phyloP scores from a whole-genome alignment of 2,113 vertebrate species.

The Clarias gariepinus region DNA sequence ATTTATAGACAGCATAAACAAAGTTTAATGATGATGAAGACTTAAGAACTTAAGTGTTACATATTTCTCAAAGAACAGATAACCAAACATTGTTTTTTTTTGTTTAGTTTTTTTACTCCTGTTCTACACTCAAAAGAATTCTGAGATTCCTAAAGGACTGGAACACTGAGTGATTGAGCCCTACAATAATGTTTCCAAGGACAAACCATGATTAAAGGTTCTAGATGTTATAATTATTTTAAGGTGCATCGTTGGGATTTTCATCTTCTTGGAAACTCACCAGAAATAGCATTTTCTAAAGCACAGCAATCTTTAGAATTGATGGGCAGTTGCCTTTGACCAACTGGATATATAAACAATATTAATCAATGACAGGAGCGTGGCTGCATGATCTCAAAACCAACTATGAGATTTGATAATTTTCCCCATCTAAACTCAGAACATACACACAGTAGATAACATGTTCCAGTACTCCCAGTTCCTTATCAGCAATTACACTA shows the following conservation, averaged over 20 bases:
- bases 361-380: background rate
- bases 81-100: background rate
- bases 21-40: background rate
- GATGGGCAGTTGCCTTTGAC: background rate
- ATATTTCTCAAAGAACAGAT: background rate
- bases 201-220: background rate
- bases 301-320: background rate
- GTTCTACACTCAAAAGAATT: no score
- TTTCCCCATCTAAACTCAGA: background rate
- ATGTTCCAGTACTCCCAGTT: background rate
- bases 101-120: no score
- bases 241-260: background rate
- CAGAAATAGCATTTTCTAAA: background rate
- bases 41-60: background rate
- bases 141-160: background rate
- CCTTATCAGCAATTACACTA: background rate
- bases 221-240: background rate
- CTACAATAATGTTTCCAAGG: background rate
- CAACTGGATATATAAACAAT: background rate
- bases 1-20: background rate
- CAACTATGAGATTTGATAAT: background rate
- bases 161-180: no score
- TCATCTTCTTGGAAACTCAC: background rate
- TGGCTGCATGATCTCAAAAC: background rate
- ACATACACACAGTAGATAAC: background rate